phyloP scores from a whole-genome alignment of 2,113 vertebrate genomes.

The Callospermophilus lateralis region DNA sequence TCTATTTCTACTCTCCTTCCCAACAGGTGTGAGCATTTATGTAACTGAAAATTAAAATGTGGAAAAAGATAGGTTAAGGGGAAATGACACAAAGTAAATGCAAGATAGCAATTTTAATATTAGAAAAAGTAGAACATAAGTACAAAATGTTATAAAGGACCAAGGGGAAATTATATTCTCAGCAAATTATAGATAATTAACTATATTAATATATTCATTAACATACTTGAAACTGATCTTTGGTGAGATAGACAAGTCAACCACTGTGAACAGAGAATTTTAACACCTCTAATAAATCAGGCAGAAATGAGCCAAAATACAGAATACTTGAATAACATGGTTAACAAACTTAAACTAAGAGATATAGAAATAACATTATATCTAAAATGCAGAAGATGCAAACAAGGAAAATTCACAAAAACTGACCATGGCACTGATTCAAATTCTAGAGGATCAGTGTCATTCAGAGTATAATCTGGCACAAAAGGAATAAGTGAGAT shows the following conservation, averaged over 20 bases:
- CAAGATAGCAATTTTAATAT: not conserved
- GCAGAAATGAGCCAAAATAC: too few species aligned
- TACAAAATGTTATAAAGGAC: not conserved
- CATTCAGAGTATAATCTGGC: not conserved
- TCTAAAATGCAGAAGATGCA: not conserved
- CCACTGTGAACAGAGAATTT: too few species aligned
- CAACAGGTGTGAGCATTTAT: not conserved
- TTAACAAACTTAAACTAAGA: too few species aligned
- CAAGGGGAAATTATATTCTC: not conserved
- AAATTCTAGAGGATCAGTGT: not conserved
- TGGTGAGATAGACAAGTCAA: too few species aligned
- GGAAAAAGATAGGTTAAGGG: not conserved
- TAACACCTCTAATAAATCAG: too few species aligned
- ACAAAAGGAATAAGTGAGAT: not conserved
- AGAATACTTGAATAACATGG: too few species aligned
- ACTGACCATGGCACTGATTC: not conserved
- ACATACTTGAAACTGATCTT: too few species aligned
- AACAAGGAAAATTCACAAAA: not conserved
- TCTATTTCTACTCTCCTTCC: not conserved
- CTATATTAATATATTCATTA: not conserved
- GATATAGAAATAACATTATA: too few species aligned
- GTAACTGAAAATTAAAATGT: not conserved
- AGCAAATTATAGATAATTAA: too few species aligned
- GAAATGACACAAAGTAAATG: conserved; percentile 2
- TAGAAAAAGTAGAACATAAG: not conserved